Base-by-base conservation (phyloP, 2,113 vertebrate genomes). In the Cryptotis parvus region DNA sequence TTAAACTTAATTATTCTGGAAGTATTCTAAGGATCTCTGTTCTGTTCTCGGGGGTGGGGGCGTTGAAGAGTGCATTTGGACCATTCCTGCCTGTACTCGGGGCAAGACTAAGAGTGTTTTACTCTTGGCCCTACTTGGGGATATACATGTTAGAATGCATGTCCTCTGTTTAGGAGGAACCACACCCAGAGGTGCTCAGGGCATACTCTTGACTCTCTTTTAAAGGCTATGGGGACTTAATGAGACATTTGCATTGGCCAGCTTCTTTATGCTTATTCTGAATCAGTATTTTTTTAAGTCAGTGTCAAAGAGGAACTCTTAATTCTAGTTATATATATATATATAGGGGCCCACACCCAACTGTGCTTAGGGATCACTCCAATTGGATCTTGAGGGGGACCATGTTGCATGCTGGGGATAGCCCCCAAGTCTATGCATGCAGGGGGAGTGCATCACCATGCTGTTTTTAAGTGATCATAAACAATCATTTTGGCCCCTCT, bases 1-100 rank as follows among this genome's bases (percentile, higher is more conserved):
- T 76, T 52, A 84, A 85, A 76, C 85, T 76, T 52, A 87, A 85
- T 81, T 85, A 73, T 45, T 81, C 74, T 94, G 33, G 45, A 82
- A 86, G 9, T 76, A 79, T 37, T 92, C 66, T 79, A 76, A 70
- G 89, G 70, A 35, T 87, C 49, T 22, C 52, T 75, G 87, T 26
- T 63, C 33, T 89, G 61, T 88, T 92, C 69, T 65, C 7, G 2
- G 20, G 55, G 55, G 52, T 6, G 20, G 24, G 55, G 20, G 55
- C n/a, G n/a, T n/a, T n/a, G n/a, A n/a, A n/a, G n/a, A n/a, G 55
- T 22, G 22, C 55, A 58, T 58, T 58, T 58, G 55, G 16, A 20
- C 55, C 55, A 22, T 18, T 22, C 20, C 8, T 58, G 55, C 6
- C 18, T 58, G 52, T 16, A 24, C 49, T 52, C 49, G 16, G 49